A percentile compares a stretch with the other conserved stretches of the same genome.
phyloP scores from a whole-genome alignment of 2,113 vertebrate genomes.

The Cyanistes caeruleus region DNA sequence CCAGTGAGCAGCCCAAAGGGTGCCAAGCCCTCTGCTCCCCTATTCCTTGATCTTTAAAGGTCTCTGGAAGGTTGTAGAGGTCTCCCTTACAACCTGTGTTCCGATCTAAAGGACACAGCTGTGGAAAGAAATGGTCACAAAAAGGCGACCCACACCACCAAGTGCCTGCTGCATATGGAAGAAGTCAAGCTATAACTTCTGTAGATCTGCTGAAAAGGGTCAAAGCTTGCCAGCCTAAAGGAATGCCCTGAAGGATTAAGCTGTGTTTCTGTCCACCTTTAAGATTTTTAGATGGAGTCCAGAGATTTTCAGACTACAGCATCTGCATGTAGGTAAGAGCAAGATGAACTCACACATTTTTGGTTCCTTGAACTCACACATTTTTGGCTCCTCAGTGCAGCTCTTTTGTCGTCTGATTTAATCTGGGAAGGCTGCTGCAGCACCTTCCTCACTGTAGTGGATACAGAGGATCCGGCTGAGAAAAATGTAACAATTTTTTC shows the following conservation, averaged over 20 bases:
- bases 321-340: not conserved
- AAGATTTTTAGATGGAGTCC: not conserved
- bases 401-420: not conserved
- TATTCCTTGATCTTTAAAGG: not conserved
- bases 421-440: not conserved
- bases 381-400: rapidly evolving
- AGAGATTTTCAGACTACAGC: not conserved
- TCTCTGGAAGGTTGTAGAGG: not conserved
- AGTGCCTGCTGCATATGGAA: not conserved
- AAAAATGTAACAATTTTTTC: not conserved
- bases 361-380: rapidly evolving
- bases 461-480: not conserved
- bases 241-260: not conserved
- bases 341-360: not conserved
- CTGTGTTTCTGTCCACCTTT: not conserved
- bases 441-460: not conserved
- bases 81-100: not conserved
- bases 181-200: not conserved
- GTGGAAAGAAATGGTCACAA: not conserved
- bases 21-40: not conserved
- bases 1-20: not conserved
- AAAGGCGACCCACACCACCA: not conserved
- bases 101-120: not conserved
- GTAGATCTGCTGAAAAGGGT: not conserved
- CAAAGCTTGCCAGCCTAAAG: not conserved